Evolutionary conservation across 2,888 invertebrate species (phyloP).

Genomic region (Cyclophora albipunctata): DNA sequence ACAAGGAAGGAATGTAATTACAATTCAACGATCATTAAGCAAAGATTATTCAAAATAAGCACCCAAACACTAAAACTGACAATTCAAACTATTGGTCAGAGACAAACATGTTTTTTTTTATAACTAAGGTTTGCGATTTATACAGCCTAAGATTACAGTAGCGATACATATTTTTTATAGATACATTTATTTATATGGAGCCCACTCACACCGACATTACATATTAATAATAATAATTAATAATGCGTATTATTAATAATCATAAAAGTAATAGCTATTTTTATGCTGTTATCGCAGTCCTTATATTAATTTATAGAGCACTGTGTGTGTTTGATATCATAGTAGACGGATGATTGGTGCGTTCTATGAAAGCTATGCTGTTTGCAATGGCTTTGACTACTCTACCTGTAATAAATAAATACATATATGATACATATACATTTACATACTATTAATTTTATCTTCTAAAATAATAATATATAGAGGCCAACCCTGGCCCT

Average conservation of each 20-base stretch:
- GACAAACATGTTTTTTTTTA: slow-evolving; percentile 10
- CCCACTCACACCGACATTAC: slow-evolving; percentile 48
- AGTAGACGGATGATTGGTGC: slow-evolving; percentile 47
- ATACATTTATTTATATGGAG: slow-evolving; percentile 37
- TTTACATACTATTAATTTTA: background rate
- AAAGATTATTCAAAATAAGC: slow-evolving; percentile 42
- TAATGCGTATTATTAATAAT: slow-evolving; percentile 52
- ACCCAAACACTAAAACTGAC: slow-evolving; percentile 37
- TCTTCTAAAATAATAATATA: too few relatives aligned
- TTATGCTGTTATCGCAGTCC: slow-evolving; percentile 55
- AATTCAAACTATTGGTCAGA: slow-evolving; percentile 23
- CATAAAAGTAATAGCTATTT: slow-evolving; percentile 51
- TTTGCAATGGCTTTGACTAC: slow-evolving; percentile 51
- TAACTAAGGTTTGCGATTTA: slow-evolving; percentile 14
- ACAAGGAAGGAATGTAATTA: slow-evolving; percentile 58
- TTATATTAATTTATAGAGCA: slow-evolving; percentile 39
- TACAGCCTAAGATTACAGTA: slow-evolving; percentile 15
- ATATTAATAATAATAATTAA: slow-evolving; percentile 25
- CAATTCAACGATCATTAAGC: slow-evolving; percentile 27
- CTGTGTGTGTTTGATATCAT: slow-evolving; percentile 34
- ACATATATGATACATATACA: background rate
- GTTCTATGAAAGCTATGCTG: slow-evolving; percentile 56
- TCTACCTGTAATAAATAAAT: slow-evolving; percentile 39
- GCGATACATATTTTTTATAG: slow-evolving; percentile 1
- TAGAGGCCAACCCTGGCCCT: too few relatives aligned